Base-by-base conservation (phyloP, 1,140 invertebrate species). In the Thaumetopoea pityocampa region DNA sequence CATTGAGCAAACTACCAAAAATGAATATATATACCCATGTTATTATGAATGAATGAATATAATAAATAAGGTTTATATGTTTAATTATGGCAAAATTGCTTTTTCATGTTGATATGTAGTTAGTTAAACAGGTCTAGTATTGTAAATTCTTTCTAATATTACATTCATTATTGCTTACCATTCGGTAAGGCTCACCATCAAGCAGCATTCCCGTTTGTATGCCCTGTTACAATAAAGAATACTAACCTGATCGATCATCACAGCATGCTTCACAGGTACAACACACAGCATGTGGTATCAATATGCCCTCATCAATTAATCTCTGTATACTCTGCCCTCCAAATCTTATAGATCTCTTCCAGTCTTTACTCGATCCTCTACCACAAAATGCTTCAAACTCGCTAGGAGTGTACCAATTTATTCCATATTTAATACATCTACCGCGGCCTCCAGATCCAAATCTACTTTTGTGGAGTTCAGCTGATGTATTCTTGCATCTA, bases 241-340 rank as follows among this genome's bases (percentile, higher is more conserved):
- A 8, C 88, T 90, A 86, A 95, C 94, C 77, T 64, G 91, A 89
- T 60, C 95, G 94, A 78, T 97, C 96, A 85, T 97, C 95, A 87
- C 95, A 97, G 72, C 96, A 97, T 26, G 94, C 94, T 8, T 94
- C 90, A 86, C 96, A 97, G 8, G 95, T 97, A 69, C 96, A 97
- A 58, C 95, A 96, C 18, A 95, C 97, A 14, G 96, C 95, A 86
- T 97, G 96, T n/a, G 95, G 95, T 32, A 92, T 91, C 18, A 97
- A 85, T 40, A 96, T 92, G 34, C 94, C 93, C 85, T 97, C 96
- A 67, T 97, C 95, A 44, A 98, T 96, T 12, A 98, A 83, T 8
- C 94, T 95, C 69, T 96, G 94, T 23, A 98, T 85, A 60, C 95
- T 97, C 54, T 95, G 87, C 1, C 96, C 96, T 15, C 95, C 95